Evolutionary conservation across 2,888 invertebrate genomes (phyloP), one percentile per base, ranked within the genome.

Genomic region (Pharmacophagus antenor): DNA sequence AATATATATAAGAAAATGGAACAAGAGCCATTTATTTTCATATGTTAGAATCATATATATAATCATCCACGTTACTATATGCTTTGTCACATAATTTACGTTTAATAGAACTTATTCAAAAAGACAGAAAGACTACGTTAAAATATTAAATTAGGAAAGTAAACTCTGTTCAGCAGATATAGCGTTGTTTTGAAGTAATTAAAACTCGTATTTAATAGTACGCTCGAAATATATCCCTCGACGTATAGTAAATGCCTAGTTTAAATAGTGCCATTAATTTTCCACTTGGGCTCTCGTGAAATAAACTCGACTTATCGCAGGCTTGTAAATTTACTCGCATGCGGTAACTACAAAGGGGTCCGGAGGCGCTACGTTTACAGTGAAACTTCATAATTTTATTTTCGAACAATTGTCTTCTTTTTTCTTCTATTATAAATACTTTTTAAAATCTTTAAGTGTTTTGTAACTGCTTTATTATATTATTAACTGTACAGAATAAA

Each of bases 321-420:
- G 60, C 63, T 68, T 70, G 72, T 67, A 69, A 67, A 71, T 70
- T 67, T 67, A 65, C 65, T 69, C 65, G 63, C 50, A 50, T 66
- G 63, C 50, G 56, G 67, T 61, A 57, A 62, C 65, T 62, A 67
- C 69, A 70, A 68, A 71, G 68, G 66, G 63, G 62, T 59, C 46
- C 57, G 64, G 64, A 59, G 62, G 57, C 61, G 56, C 58, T 63
- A 62, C 64, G 64, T 62, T 63, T 63, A 56, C 62, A 58, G 60
- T 55, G 49, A 58, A 57, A 55, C 53, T 65, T 62, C 50, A 46
- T 42, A 44, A 44, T 53, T 52, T 58, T 58, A 52, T 54, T 53
- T 12, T n/a, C 25, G 27, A 46, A 25, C 41, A 27, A 48, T 41
- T 48, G 31, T 58, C 48, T 53, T n/a, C n/a, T n/a, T n/a, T n/a